Evolutionary conservation across 1,140 invertebrate species (phyloP).

Genomic region (Oppia nitens): DNA sequence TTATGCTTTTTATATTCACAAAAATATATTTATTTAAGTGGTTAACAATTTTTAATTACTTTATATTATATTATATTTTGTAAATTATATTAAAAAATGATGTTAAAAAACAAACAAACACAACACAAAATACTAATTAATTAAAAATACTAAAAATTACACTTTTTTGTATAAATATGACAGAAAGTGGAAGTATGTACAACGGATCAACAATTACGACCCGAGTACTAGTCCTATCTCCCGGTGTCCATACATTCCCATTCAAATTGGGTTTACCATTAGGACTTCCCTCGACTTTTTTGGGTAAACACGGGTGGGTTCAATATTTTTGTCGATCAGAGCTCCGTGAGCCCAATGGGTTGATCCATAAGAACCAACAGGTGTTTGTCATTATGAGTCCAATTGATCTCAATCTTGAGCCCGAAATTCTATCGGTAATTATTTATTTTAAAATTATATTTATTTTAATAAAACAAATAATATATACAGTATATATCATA

Average conservation of each 20-base stretch:
- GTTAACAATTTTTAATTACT: too few relatives aligned
- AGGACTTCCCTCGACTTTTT: constrained; percentile 75
- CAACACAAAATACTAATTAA: neutral
- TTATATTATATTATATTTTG: too few relatives aligned
- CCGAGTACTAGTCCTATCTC: constrained; percentile 46
- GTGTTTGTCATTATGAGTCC: constrained; percentile 93
- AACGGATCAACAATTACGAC: constrained; percentile 5
- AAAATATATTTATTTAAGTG: too few relatives aligned
- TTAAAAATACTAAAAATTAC: too few relatives aligned
- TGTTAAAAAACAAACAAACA: too few relatives aligned
- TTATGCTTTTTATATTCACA: too few relatives aligned
- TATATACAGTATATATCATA: neutral
- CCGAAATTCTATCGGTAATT: constrained; percentile 62
- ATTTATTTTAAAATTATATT: neutral
- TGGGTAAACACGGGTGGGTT: constrained; percentile 86
- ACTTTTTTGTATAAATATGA: too few relatives aligned
- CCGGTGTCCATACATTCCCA: constrained; percentile 85
- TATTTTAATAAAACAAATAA: neutral
- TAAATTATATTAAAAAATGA: too few relatives aligned
- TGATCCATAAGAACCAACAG: constrained; percentile 87
- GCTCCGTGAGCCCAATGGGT: constrained; percentile 64
- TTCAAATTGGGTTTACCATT: constrained; percentile 78
- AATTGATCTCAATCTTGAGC: constrained; percentile 79
- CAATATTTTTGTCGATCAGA: constrained; percentile 88
- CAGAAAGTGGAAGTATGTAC: constrained; percentile 13